Evolutionary conservation across 2,888 invertebrate genomes (phyloP).

Genomic region (Luffia ferchaultella): DNA sequence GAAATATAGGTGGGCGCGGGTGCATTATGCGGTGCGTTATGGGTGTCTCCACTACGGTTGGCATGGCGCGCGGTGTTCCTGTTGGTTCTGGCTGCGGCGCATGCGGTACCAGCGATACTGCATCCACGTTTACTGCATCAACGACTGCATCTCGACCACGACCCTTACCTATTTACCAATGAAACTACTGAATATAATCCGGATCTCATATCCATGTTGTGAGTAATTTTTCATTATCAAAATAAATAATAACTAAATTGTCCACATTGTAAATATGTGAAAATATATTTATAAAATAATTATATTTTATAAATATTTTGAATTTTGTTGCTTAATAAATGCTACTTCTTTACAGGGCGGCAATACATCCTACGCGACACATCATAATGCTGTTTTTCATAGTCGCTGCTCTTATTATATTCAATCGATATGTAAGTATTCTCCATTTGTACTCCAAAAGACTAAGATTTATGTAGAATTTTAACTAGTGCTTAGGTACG

Average conservation of each 20-base stretch:
- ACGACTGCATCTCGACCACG: not conserved
- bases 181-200: constrained; percentile 29
- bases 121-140: constrained; percentile 28
- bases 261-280: too few species aligned
- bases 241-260: too few species aligned
- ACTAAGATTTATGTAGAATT: not conserved
- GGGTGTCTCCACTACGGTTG: constrained; percentile 43
- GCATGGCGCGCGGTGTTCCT: constrained; percentile 31
- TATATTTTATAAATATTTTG: too few species aligned
- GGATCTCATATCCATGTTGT: constrained; percentile 26
- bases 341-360: constrained; percentile 34
- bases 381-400: constrained; percentile 50
- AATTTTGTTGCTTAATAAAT: too few species aligned
- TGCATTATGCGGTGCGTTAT: constrained; percentile 41
- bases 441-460: not conserved
- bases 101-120: constrained; percentile 33
- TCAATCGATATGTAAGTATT: constrained; percentile 57
- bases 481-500: not conserved
- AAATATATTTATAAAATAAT: too few species aligned
- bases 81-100: constrained; percentile 28
- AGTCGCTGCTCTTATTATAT: constrained; percentile 38
- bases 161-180: constrained; percentile 18
- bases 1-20: constrained; percentile 38
- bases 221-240: constrained; percentile 1
- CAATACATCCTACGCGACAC: constrained; percentile 39